phyloP scores from a whole-genome alignment of 2,888 invertebrate species.

The Amphiduros pacificus region DNA sequence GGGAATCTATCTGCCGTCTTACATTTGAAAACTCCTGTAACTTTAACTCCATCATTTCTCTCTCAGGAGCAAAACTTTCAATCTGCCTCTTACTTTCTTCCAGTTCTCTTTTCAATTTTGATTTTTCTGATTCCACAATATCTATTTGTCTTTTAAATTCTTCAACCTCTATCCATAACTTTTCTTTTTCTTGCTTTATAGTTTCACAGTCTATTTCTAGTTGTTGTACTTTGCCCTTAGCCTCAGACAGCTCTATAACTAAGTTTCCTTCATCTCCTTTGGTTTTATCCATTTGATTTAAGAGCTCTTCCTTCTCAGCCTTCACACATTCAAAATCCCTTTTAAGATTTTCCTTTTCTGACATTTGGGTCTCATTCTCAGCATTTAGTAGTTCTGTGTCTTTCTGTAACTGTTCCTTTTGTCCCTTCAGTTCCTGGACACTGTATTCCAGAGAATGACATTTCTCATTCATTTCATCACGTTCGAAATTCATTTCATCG shows the following conservation, averaged over 20 bases:
- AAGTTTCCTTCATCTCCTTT: background rate
- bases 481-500: conserved; percentile 27
- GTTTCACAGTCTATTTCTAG: too few species aligned
- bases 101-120: conserved; percentile 10
- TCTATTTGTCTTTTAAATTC: conserved; percentile 20
- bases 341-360: background rate
- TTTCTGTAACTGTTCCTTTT: background rate
- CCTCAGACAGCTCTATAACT: background rate
- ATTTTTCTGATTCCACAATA: conserved; percentile 10
- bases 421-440: background rate
- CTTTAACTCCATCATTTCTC: conserved; percentile 25
- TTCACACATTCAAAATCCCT: background rate
- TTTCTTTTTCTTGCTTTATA: too few species aligned
- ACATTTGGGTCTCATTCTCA: conserved; percentile 14
- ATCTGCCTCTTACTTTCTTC: conserved; percentile 19
- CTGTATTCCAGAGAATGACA: background rate
- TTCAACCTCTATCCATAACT: background rate
- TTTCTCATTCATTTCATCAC: conserved; percentile 28
- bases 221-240: background rate
- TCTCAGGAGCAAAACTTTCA: conserved; percentile 27
- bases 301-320: background rate
- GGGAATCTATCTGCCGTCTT: conserved; percentile 8
- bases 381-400: conserved; percentile 11
- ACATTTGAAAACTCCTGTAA: conserved; percentile 14
- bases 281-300: background rate